Conservation (phyloP, 2,888 invertebrate genomes). For the Villa cingulata region DNA sequence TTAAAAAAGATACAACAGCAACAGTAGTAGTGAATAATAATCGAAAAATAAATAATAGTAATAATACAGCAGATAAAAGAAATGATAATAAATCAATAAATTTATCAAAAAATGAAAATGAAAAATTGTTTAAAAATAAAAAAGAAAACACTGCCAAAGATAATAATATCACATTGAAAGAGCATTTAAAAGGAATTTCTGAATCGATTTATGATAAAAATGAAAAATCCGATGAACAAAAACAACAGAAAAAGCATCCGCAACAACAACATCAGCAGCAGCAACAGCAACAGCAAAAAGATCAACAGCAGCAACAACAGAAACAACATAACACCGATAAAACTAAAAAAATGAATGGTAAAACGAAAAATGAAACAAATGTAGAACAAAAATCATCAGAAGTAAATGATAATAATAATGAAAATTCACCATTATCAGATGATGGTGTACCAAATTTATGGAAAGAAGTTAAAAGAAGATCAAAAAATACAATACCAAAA, state of each 20-base stretch:
- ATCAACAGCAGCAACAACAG: constrained; percentile 13
- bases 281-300: constrained; percentile 2
- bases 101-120: not conserved
- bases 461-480: constrained; percentile 47
- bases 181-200: constrained; percentile 2
- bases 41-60: too few species aligned
- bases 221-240: not conserved
- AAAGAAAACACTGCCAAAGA: not conserved
- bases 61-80: not conserved
- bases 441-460: constrained; percentile 25
- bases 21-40: too few species aligned
- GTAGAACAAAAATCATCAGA: not conserved
- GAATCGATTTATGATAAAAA: constrained; percentile 3
- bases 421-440: constrained; percentile 23
- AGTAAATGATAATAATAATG: too few species aligned
- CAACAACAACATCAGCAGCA: not conserved
- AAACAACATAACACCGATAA: not conserved
- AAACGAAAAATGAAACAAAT: constrained; percentile 7
- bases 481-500: constrained; percentile 42
- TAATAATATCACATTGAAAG: constrained; percentile 2
- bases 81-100: not conserved
- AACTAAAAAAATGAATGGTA: constrained; percentile 9
- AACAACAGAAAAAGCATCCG: too few species aligned
- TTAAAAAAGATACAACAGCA: too few species aligned
- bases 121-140: not conserved